Base-by-base conservation (phyloP, 2,888 invertebrate species). In the Tinea semifulvella region DNA sequence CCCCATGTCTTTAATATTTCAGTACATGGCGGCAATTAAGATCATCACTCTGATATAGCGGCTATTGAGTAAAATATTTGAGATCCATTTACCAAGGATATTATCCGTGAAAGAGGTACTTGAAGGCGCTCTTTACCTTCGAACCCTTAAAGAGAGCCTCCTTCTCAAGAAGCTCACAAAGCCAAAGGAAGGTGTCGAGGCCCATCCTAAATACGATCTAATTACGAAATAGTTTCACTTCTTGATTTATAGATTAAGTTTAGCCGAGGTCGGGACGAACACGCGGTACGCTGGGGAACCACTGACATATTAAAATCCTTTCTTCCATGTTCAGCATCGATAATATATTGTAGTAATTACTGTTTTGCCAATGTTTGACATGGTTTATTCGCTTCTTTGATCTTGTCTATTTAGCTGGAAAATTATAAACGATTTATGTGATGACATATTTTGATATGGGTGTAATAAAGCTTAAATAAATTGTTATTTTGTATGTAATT, bases 211-310 rank as follows among this genome's bases (percentile, higher is more conserved):
- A 80, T 75, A 68, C 79, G 77, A 81, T 82, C 81, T 81, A 82
- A 82, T 82, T 82, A 79, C 80, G 69, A 73, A 81, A 82, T 82
- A 82, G 82, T 82, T 82, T 77, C 70, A 71, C 79, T 80, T 75
- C 77, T 80, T 82, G 82, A 82, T 82, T 82, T 82, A 82, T 82
- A 79, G 79, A 74, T 74, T 68, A 77, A 81, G 79, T 82, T 82
- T 59, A 58, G 58, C 59, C 54, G 53, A 56, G 60, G 52, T 52
- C 56, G 67, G 68, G 67, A 61, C 64, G 66, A 63, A 67, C 71
- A 73, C 61, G 65, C 68, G 70, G 69, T 57, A 60, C 63, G 47
- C 48, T 55, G 61, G 57, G 59, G 60, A 63, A 63, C 67, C 64
- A 55, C 56, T 65, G 62, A 69, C 64, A 70, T 71, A 67, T 69